These are phyloP conservation scores for Piscicola geometra DNA, from an alignment of 2,888 invertebrate genomes.

Conservation along the genomic window DNA sequence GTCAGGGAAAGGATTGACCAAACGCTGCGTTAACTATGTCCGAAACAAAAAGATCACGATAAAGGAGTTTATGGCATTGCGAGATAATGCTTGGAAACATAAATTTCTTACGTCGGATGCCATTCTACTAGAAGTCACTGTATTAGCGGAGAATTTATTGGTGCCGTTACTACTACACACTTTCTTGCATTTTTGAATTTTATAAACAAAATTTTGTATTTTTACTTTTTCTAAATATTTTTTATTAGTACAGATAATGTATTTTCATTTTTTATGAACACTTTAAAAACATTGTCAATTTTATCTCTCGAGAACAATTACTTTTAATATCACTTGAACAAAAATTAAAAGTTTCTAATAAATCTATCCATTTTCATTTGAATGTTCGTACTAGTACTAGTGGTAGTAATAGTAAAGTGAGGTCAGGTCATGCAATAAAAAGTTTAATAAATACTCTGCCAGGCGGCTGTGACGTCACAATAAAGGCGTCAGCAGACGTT, in stretches of 20 bases:
- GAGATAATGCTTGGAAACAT: conserved; percentile 8
- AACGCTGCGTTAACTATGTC: no score
- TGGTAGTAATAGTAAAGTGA: neutral
- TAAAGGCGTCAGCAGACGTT: conserved; percentile 17
- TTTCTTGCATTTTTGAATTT: neutral
- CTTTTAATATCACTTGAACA: no score
- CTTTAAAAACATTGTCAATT: no score
- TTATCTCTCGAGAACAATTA: no score
- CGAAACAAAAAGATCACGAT: neutral
- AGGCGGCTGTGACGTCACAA: conserved; percentile 2
- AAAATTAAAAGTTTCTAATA: neutral
- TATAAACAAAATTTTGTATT: neutral
- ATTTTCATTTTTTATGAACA: no score
- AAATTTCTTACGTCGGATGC: conserved; percentile 10
- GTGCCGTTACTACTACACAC: neutral
- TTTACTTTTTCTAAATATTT: no score
- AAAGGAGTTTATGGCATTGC: conserved; percentile 1
- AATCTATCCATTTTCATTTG: no score
- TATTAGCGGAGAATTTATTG: neutral
- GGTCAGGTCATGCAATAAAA: neutral
- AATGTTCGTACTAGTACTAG: neutral
- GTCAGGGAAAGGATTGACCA: no score
- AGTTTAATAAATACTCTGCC: conserved; percentile 3
- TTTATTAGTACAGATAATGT: no score
- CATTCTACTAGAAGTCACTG: neutral